Base-by-base conservation (phyloP, 2,888 invertebrate genomes). In the Erebia aethiops region DNA sequence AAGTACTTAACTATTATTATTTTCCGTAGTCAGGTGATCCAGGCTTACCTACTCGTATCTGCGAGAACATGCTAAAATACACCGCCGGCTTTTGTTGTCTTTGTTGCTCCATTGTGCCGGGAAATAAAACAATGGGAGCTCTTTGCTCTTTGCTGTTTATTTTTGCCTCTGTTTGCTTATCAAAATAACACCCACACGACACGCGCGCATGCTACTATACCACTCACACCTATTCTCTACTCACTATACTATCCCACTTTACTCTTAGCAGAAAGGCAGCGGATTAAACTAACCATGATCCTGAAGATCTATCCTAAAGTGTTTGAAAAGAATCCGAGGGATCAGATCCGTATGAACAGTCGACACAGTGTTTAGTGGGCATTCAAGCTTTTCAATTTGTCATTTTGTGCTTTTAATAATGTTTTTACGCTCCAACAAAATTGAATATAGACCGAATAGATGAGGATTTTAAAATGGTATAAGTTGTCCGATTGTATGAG, bases 171-270 rank as follows among this genome's bases (percentile, higher is more conserved):
- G 52, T 64, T 41, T 64, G 64, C 10, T 60, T 58, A 58, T 35
- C 41, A n/a, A 58, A 58, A 41, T 60, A 60, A 60, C 60, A 41
- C 87, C 86, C 88, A 92, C 93, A 91, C 89, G 86, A 92, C 92
- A 92, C 92, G 91, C 91, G 93, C 92, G 92, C 93, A 92, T 92
- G 92, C 87, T 87, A 85, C 85, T 87, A 81, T 85, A 88, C 87
- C 84, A 91, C 91, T 91, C 92, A 92, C 91, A 88, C 90, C 87
- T 90, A 88, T 91, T 90, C 86, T 89, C 84, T 89, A 93, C 92
- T 92, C 91, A 91, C 91, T 54, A 54, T 89, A 91, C 91, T 91
- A 79, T 90, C 86, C 87, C 82, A 90, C 88, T 88, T 86, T 89
- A 90, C 90, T 92, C 87, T 89, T 92, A 92, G 92, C 87, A 90